Conservation (phyloP, 2,888 invertebrate species). For the Melieria picta region DNA sequence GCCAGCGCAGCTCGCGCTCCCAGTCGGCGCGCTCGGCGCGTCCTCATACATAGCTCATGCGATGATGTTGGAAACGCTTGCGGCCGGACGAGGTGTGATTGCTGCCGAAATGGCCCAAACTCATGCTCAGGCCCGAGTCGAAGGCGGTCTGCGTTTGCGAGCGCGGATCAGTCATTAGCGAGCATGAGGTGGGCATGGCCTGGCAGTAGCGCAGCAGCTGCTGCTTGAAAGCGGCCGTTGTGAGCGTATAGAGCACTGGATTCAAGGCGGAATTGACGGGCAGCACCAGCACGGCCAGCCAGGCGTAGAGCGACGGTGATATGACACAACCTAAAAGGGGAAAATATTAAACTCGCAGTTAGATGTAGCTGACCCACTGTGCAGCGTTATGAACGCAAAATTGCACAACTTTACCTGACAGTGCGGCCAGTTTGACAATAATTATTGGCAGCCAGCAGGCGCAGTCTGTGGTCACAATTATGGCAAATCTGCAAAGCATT, state of each 20-base stretch:
- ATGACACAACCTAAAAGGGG: constrained; percentile 67
- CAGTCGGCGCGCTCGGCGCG: constrained; percentile 8
- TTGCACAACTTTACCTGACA: constrained; percentile 64
- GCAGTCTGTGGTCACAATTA: constrained; percentile 72
- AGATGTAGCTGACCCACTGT: too few species aligned
- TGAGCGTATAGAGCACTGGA: constrained; percentile 72
- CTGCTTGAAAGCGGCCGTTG: constrained; percentile 71
- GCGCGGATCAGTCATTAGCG: constrained; percentile 55
- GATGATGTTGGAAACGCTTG: constrained; percentile 63
- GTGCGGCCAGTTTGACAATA: constrained; percentile 69
- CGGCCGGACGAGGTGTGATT: constrained; percentile 54
- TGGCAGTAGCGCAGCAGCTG: constrained; percentile 64
- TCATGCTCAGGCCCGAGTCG: constrained; percentile 67
- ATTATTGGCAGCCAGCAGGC: constrained; percentile 73
- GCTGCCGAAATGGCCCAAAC: constrained; percentile 65
- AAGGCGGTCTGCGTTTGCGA: constrained; percentile 63
- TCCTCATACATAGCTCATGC: constrained; percentile 56
- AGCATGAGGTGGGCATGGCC: constrained; percentile 52
- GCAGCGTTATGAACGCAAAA: too few species aligned
- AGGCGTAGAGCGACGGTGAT: constrained; percentile 70
- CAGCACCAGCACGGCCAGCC: constrained; percentile 71
- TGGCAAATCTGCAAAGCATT: constrained; percentile 64
- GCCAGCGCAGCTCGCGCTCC: not conserved
- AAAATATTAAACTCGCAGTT: not conserved
- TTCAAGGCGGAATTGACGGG: constrained; percentile 73